phyloP scores from a whole-genome alignment of 2,888 invertebrate species.

The Agrotis puta region DNA sequence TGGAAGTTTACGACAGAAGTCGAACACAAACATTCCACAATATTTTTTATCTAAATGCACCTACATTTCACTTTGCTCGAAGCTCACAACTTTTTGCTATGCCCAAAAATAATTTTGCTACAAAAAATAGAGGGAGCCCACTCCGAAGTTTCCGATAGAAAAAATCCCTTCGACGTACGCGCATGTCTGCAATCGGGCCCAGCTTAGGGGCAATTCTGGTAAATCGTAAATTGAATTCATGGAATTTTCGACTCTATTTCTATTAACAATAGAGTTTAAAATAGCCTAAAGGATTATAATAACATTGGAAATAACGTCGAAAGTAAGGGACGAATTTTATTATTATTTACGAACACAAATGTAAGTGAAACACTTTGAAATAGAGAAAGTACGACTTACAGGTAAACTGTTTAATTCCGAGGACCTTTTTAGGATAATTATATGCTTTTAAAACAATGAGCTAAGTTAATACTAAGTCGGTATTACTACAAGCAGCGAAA shows the following conservation, averaged over 20 bases:
- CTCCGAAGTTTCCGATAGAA: conserved; percentile 61
- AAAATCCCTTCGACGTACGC: conserved; percentile 58
- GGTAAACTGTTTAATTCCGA: conserved; percentile 9
- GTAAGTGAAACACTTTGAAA: conserved; percentile 44
- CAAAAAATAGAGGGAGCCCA: conserved; percentile 58
- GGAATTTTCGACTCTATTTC: conserved; percentile 18
- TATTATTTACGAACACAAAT: conserved; percentile 48
- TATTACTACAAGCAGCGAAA: conserved; percentile 1
- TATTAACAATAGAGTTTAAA: background rate
- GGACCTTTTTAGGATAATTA: background rate
- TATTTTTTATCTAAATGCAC: conserved; percentile 33
- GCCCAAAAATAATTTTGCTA: conserved; percentile 43
- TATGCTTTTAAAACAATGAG: conserved; percentile 4
- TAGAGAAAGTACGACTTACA: conserved; percentile 42
- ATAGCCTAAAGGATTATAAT: background rate
- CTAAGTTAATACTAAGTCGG: background rate
- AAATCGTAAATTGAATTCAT: background rate
- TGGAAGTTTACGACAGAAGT: conserved; percentile 20
- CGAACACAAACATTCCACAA: conserved; percentile 10
- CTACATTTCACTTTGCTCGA: conserved; percentile 44
- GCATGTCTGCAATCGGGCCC: conserved; percentile 20
- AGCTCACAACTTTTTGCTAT: conserved; percentile 35
- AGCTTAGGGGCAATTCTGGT: conserved; percentile 30
- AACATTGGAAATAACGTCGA: conserved; percentile 36
- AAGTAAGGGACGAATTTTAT: conserved; percentile 43